Conservation (phyloP, 2,797 vertebrate species). For the Ataeniobius toweri region DNA sequence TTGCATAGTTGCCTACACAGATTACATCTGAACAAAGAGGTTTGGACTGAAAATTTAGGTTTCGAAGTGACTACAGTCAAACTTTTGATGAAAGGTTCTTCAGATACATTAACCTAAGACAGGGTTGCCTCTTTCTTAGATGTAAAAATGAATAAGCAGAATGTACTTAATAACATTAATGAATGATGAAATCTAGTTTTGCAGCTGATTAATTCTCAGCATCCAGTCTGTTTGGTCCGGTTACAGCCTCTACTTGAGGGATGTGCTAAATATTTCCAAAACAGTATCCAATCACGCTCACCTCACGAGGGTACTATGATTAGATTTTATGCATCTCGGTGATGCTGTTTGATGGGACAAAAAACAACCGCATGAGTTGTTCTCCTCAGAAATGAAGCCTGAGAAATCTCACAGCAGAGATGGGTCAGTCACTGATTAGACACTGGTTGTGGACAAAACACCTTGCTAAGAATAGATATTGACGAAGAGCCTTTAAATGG, state of each 20-base stretch:
- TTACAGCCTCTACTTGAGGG: slow-evolving; percentile 52
- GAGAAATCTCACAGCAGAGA: slow-evolving; percentile 11
- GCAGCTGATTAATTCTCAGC: slow-evolving; percentile 52
- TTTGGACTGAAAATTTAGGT: neutral
- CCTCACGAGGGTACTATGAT: slow-evolving; percentile 52
- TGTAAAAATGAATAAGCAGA: slow-evolving; percentile 6
- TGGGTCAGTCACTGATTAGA: neutral
- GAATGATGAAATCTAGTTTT: slow-evolving; percentile 20
- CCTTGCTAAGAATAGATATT: neutral
- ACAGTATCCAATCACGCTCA: slow-evolving; percentile 57
- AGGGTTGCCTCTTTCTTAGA: neutral
- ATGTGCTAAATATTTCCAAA: slow-evolving; percentile 52
- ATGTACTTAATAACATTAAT: slow-evolving; percentile 11
- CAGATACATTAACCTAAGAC: slow-evolving; percentile 5
- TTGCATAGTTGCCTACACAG: slow-evolving; percentile 12
- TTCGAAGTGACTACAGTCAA: neutral
- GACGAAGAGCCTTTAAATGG: neutral
- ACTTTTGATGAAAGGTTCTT: slow-evolving; percentile 4
- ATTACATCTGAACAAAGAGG: slow-evolving; percentile 16
- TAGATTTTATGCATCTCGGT: slow-evolving; percentile 39
- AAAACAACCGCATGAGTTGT: slow-evolving; percentile 11
- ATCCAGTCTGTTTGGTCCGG: slow-evolving; percentile 54
- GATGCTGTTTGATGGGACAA: slow-evolving; percentile 38
- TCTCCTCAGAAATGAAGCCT: slow-evolving; percentile 8
- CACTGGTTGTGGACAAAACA: neutral